These are phyloP conservation scores for Stichopus chloronotus DNA, from an alignment of 35 echinoderm and acorn worm genomes.

Conservation along the genomic window DNA sequence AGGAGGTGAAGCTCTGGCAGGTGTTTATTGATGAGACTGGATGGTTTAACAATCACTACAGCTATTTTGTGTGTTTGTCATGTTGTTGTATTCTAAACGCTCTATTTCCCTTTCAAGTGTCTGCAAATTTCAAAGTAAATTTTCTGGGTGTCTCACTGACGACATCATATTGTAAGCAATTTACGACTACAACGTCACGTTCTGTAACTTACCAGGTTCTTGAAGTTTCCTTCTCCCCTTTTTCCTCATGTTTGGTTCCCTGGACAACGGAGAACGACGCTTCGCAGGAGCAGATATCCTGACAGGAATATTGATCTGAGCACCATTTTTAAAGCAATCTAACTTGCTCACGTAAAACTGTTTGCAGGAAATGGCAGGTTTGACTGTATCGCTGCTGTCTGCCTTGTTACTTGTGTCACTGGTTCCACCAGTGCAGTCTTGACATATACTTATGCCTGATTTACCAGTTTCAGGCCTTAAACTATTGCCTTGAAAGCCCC, in stretches of 20 bases:
- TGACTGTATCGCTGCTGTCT: neutral
- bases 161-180: neutral
- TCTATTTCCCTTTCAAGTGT: too few relatives aligned
- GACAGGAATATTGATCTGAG: neutral
- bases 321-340: neutral
- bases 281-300: neutral
- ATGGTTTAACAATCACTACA: too few relatives aligned
- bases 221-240: constrained; percentile 28
- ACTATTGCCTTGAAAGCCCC: neutral
- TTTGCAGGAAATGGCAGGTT: neutral
- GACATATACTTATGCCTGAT: neutral
- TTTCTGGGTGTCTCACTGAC: neutral
- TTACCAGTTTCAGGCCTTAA: neutral
- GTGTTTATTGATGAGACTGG: too few relatives aligned
- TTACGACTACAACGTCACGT: neutral
- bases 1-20: too few relatives aligned
- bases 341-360: neutral
- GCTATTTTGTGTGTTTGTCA: too few relatives aligned
- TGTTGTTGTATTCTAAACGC: too few relatives aligned
- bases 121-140: too few relatives aligned
- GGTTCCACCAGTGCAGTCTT: neutral
- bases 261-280: neutral
- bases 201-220: constrained; percentile 8
- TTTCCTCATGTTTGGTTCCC: constrained; percentile 38
- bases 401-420: neutral